Conservation (phyloP, 2,888 invertebrate genomes). For the Autographa gamma region DNA sequence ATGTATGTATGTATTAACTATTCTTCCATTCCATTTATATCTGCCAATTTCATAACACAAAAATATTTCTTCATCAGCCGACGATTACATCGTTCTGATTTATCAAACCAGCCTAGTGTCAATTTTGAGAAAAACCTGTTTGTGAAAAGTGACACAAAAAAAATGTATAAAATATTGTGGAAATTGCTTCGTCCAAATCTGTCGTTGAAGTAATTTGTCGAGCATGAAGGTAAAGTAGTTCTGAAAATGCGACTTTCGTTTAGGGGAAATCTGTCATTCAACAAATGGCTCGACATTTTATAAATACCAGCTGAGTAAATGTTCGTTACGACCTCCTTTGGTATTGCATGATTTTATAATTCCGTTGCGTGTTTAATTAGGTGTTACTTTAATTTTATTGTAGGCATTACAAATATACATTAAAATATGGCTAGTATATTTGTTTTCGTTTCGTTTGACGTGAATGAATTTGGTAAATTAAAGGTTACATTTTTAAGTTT, state of each 20-base stretch:
- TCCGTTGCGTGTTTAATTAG: slow-evolving; percentile 6
- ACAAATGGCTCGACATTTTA: slow-evolving; percentile 36
- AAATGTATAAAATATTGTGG: background rate
- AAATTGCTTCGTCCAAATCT: background rate
- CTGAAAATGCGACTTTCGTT: slow-evolving; percentile 29
- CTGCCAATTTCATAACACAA: too few relatives aligned
- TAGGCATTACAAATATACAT: background rate
- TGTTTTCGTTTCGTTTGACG: background rate
- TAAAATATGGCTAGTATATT: background rate
- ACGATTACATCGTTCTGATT: too few relatives aligned
- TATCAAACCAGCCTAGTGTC: too few relatives aligned
- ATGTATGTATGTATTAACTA: too few relatives aligned
- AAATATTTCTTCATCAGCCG: too few relatives aligned
- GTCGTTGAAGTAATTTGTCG: slow-evolving; percentile 9
- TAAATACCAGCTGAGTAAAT: slow-evolving; percentile 42
- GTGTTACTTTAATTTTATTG: background rate
- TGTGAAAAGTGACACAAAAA: background rate
- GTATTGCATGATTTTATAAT: background rate
- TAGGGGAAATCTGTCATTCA: slow-evolving; percentile 46
- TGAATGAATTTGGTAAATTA: background rate
- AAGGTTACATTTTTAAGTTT: too few relatives aligned
- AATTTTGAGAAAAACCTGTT: background rate
- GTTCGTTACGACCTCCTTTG: slow-evolving; percentile 26
- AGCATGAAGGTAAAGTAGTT: slow-evolving; percentile 25
- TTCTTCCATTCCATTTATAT: too few relatives aligned